These are phyloP conservation scores for Scelioninae gen. 1 DNA, from an alignment of 2,888 invertebrate species.

Conservation along the genomic window DNA sequence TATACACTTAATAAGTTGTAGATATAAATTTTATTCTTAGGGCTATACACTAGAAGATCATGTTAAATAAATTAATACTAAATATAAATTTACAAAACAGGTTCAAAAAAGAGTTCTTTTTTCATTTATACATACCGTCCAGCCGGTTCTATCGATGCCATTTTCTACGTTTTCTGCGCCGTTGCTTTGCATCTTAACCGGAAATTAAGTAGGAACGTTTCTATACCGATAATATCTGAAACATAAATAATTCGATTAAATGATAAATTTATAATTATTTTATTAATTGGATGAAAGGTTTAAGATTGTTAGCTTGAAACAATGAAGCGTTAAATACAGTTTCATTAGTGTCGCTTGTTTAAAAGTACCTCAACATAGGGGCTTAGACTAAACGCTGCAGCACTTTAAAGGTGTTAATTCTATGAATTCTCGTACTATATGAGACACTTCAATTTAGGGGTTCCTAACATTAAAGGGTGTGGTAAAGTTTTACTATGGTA, in stretches of 20 bases:
- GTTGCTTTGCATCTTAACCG: constrained; percentile 82
- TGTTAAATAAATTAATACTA: constrained; percentile 1
- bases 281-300: background rate
- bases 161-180: constrained; percentile 82
- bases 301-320: constrained; percentile 9
- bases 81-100: constrained; percentile 28
- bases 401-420: constrained; percentile 53
- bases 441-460: constrained; percentile 2
- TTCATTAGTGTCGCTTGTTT: constrained; percentile 18
- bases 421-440: constrained; percentile 31
- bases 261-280: background rate
- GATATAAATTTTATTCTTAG: no score
- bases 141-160: constrained; percentile 82
- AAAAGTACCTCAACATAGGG: constrained; percentile 20
- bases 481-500: no score
- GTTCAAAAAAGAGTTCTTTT: constrained; percentile 30
- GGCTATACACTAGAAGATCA: background rate
- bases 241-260: constrained; percentile 12
- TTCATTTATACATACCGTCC: constrained; percentile 79
- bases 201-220: constrained; percentile 60
- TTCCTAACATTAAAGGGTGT: background rate
- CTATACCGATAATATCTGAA: constrained; percentile 57
- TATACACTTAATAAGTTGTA: no score
- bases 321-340: constrained; percentile 10
- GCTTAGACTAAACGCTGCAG: constrained; percentile 19